Evolutionary conservation across 2,888 invertebrate species (phyloP).

Genomic region (Erannis defoliaria): DNA sequence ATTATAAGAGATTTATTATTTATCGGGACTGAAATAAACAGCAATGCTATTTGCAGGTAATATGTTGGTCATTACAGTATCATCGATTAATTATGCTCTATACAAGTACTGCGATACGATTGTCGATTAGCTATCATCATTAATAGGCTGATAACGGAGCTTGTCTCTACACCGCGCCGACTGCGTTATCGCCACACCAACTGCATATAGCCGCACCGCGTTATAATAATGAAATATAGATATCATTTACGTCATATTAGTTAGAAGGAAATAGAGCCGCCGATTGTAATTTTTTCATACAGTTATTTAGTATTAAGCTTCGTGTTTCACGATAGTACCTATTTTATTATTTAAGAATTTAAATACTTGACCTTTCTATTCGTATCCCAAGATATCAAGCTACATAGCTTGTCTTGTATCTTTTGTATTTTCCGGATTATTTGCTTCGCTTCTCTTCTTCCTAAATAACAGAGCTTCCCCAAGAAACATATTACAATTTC

Average conservation of each 20-base stretch:
- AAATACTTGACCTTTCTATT: no score
- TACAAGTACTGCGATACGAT: conserved; percentile 37
- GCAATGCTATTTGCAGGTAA: conserved; percentile 41
- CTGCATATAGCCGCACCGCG: conserved; percentile 36
- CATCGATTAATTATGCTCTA: conserved; percentile 53
- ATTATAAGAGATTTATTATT: no score
- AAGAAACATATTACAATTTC: background rate
- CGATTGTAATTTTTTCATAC: background rate
- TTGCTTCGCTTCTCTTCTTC: background rate
- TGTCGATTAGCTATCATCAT: conserved; percentile 41
- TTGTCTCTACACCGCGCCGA: conserved; percentile 43
- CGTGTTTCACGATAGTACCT: no score
- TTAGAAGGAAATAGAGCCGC: conserved; percentile 1
- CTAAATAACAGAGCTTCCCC: background rate
- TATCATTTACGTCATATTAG: conserved; percentile 39
- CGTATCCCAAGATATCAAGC: no score
- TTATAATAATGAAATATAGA: conserved; percentile 40
- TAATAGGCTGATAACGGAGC: conserved; percentile 54
- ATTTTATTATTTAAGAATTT: no score
- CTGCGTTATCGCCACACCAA: conserved; percentile 37
- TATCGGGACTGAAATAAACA: conserved; percentile 47
- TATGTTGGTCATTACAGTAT: conserved; percentile 31
- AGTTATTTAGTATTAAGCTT: background rate
- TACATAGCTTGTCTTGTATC: no score
- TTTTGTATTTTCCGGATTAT: background rate